Conservation (phyloP, 2,888 invertebrate species). For the Cheilosia pagana region DNA sequence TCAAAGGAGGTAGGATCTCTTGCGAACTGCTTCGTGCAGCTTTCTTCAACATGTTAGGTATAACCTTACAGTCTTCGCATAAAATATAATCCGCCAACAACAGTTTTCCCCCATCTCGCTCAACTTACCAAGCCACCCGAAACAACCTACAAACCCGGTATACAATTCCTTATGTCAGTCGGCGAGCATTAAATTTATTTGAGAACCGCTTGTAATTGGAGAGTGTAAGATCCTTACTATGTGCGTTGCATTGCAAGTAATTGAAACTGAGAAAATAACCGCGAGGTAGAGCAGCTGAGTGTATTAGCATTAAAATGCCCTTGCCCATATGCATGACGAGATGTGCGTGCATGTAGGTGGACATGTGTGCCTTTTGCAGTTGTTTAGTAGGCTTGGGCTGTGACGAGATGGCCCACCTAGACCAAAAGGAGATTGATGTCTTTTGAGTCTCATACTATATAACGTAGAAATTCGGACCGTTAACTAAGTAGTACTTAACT, state of each 20-base stretch:
- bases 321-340: no score
- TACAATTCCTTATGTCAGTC: conserved; percentile 12
- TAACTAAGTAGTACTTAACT: no score
- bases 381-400: no score
- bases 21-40: no score
- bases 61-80: background rate
- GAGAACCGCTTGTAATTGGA: conserved; percentile 37
- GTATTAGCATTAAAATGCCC: background rate
- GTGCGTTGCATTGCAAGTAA: background rate
- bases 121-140: background rate
- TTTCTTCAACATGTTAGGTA: no score
- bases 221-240: conserved; percentile 6
- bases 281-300: background rate
- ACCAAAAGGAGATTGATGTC: no score
- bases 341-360: no score
- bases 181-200: conserved; percentile 31
- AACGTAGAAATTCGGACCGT: no score
- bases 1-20: no score
- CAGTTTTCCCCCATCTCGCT: background rate
- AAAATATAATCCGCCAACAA: background rate
- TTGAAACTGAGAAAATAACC: conserved; percentile 17
- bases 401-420: no score
- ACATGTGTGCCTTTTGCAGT: no score
- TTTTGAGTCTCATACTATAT: no score
- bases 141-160: conserved; percentile 6